Evolutionary conservation across 2,888 invertebrate genomes (phyloP).

Genomic region (Drosophila siamana): DNA sequence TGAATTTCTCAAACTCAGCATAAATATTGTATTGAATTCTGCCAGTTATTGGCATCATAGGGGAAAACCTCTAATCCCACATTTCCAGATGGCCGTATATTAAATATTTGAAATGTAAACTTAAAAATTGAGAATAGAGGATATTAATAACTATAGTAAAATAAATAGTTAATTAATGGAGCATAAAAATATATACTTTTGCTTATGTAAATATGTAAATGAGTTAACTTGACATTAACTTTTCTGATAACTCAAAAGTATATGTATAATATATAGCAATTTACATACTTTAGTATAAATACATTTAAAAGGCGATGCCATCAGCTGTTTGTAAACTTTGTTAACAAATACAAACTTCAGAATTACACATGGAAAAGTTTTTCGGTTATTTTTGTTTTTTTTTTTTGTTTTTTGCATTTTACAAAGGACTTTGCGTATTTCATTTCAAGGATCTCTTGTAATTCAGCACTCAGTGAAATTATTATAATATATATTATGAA

Average conservation of each 20-base stretch:
- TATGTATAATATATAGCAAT: not conserved
- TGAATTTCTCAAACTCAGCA: constrained; percentile 3
- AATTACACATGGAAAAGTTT: constrained; percentile 10
- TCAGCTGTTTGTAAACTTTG: not conserved
- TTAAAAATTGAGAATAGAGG: no score
- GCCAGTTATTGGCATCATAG: not conserved
- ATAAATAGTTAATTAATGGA: no score
- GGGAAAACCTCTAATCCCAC: not conserved
- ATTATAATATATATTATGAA: constrained; percentile 34
- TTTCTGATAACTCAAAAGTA: no score
- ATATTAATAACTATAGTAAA: no score
- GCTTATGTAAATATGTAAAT: no score
- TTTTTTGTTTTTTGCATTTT: not conserved
- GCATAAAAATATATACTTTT: no score
- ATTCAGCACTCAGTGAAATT: constrained; percentile 23
- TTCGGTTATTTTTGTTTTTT: no score
- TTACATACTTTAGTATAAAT: not conserved
- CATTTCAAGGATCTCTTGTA: constrained; percentile 14
- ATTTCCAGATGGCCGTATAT: no score
- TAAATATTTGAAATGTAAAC: not conserved
- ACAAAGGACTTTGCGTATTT: constrained; percentile 10
- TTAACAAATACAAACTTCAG: not conserved
- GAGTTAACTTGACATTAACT: no score
- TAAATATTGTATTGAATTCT: not conserved
- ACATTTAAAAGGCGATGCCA: not conserved